Percentiles rank a stretch among this genome's conserved stretches.
phyloP scores from a whole-genome alignment of 2,113 vertebrate species.

The Ardeotis arabs region DNA sequence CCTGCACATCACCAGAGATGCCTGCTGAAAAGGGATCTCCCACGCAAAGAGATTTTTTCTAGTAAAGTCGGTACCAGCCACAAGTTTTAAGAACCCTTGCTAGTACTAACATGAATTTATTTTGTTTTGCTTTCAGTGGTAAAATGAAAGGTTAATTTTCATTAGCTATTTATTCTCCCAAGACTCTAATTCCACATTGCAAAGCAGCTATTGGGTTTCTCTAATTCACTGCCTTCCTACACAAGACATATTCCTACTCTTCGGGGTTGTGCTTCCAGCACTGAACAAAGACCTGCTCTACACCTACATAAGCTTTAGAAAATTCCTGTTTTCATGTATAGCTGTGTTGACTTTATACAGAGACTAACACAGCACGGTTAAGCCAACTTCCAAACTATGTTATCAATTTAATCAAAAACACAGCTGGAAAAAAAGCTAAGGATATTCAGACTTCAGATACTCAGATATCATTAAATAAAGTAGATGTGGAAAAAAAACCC shows the following conservation, averaged over 20 bases:
- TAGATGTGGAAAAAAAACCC: neutral
- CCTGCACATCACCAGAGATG: rapidly evolving
- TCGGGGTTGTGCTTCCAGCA: neutral
- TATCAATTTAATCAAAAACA: neutral
- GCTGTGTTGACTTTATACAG: neutral
- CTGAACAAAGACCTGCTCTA: neutral
- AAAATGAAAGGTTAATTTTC: neutral
- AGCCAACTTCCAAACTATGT: neutral
- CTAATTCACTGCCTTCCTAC: neutral
- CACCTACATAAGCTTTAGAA: neutral
- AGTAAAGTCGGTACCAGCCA: neutral
- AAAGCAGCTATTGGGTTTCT: neutral
- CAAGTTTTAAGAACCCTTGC: neutral
- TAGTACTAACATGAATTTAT: neutral
- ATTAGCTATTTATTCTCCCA: neutral
- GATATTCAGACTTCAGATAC: neutral
- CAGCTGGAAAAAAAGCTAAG: neutral
- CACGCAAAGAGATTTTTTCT: neutral
- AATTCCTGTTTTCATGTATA: neutral
- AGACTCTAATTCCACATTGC: neutral
- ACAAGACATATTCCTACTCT: neutral
- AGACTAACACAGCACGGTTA: neutral
- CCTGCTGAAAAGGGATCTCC: neutral
- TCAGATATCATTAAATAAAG: neutral
- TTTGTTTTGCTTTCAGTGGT: neutral